A percentile compares a stretch with the other conserved stretches of the same genome.
Conservation (phyloP, 2,888 invertebrate species). For the Acrobasis repandana region DNA sequence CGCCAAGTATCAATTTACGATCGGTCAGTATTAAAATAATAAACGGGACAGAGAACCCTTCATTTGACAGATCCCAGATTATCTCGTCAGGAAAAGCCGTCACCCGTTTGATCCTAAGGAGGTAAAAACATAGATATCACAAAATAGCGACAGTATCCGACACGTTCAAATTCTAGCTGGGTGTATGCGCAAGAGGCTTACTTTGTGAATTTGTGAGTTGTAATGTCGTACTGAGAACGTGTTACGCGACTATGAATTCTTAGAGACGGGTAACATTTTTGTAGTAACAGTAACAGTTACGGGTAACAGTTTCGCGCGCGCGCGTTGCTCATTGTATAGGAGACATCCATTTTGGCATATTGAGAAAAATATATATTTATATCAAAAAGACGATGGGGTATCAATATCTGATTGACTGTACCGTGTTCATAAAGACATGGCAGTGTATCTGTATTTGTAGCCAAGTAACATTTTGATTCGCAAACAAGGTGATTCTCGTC, state of each 20-base stretch:
- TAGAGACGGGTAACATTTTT: neutral
- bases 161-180: slow-evolving; percentile 4
- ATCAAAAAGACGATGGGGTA: too few relatives aligned
- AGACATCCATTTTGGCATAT: too few relatives aligned
- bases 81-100: neutral
- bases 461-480: too few relatives aligned
- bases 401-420: too few relatives aligned
- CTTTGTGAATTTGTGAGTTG: slow-evolving; percentile 8
- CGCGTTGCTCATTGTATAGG: too few relatives aligned
- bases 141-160: neutral
- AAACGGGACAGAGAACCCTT: neutral
- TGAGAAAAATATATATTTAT: too few relatives aligned
- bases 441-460: too few relatives aligned
- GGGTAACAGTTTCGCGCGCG: too few relatives aligned
- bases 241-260: neutral
- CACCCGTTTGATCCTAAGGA: slow-evolving; percentile 6
- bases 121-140: neutral
- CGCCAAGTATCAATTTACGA: too few relatives aligned
- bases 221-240: slow-evolving; percentile 7
- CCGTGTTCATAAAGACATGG: too few relatives aligned
- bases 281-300: too few relatives aligned
- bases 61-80: slow-evolving; percentile 13
- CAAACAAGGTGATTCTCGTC: too few relatives aligned
- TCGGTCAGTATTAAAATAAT: neutral
- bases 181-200: slow-evolving; percentile 10